A percentile compares a stretch with the other conserved stretches of the same genome.
Conservation (phyloP, 1,140 invertebrate genomes). For the Prorops nasuta region DNA sequence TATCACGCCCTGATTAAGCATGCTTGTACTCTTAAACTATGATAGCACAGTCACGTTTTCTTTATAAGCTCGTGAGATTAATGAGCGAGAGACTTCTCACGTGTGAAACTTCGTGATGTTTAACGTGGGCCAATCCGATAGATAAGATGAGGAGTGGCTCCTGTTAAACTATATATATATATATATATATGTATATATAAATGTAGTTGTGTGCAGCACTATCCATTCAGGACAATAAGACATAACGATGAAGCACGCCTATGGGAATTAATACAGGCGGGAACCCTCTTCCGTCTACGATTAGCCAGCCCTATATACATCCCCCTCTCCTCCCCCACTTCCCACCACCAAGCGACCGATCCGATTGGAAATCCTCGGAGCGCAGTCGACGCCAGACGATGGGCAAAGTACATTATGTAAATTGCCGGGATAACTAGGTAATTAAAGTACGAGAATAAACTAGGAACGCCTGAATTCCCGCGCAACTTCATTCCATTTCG, state of each 20-base stretch:
- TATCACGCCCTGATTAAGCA: conserved; percentile 20
- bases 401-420: conserved; percentile 33
- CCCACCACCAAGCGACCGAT: conserved; percentile 21
- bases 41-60: conserved; percentile 30
- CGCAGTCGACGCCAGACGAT: not conserved
- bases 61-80: conserved; percentile 24
- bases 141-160: too few species aligned
- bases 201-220: too few species aligned
- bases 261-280: conserved; percentile 32
- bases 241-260: conserved; percentile 27
- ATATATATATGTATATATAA: too few species aligned
- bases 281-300: not conserved
- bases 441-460: conserved; percentile 38
- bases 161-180: too few species aligned
- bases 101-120: too few species aligned
- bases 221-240: conserved; percentile 23
- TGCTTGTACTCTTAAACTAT: conserved; percentile 28
- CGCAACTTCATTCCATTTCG: conserved; percentile 28
- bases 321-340: conserved; percentile 15
- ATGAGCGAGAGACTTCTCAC: not conserved
- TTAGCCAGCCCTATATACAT: not conserved
- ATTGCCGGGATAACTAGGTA: conserved; percentile 33
- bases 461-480: conserved; percentile 28
- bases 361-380: conserved; percentile 29
- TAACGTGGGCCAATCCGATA: too few species aligned